Percentiles rank a stretch among this genome's conserved stretches.
Evolutionary conservation across 2,113 vertebrate species (phyloP).

Genomic region (Myiozetetes cayanensis): DNA sequence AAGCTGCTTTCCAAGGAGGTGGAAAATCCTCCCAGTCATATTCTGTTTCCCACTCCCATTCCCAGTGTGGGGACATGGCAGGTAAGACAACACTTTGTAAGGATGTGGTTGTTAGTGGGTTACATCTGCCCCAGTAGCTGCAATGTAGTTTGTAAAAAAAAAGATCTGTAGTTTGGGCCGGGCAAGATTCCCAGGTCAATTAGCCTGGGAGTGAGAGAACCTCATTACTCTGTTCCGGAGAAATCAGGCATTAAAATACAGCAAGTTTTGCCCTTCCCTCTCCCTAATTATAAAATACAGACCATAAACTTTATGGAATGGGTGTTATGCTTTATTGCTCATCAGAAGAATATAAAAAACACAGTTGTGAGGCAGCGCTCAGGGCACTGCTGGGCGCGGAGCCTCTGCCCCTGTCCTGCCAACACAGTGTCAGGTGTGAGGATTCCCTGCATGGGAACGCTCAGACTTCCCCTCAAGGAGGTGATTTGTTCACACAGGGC

Average conservation of each 20-base stretch:
- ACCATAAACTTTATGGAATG: not conserved
- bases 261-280: not conserved
- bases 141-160: not conserved
- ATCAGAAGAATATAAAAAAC: not conserved
- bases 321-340: not conserved
- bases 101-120: not conserved
- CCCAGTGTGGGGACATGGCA: not conserved
- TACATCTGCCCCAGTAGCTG: not conserved
- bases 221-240: not conserved
- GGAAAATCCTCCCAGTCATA: slow-evolving; percentile 42
- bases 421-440: not conserved
- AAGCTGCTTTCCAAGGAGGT: slow-evolving; percentile 22
- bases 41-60: slow-evolving; percentile 30
- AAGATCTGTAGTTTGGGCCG: not conserved
- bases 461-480: not conserved
- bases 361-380: not conserved
- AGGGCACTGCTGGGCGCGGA: not conserved
- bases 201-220: not conserved
- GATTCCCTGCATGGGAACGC: not conserved
- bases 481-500: not conserved
- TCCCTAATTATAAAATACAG: not conserved
- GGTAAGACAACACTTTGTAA: not conserved
- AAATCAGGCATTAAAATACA: not conserved
- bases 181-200: not conserved
- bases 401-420: not conserved